Conservation (phyloP, 2,797 vertebrate species). For the Gymnoscopelus microlampas region DNA sequence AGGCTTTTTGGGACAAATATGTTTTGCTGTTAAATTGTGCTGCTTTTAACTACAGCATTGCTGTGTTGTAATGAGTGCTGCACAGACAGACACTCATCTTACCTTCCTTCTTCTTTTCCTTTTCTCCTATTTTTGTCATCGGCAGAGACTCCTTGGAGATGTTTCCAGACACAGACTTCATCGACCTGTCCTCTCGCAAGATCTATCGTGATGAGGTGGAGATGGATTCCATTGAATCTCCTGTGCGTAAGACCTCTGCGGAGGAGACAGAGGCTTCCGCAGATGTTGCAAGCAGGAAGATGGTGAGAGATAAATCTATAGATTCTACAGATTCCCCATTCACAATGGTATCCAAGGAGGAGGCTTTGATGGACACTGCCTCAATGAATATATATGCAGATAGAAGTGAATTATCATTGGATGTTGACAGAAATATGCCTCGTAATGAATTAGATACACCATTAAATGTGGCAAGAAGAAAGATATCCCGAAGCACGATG, state of each 20-base stretch:
- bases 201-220: slow-evolving; percentile 68
- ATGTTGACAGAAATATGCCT: slow-evolving; percentile 58
- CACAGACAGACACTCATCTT: background rate
- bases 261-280: slow-evolving; percentile 79
- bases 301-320: slow-evolving; percentile 52
- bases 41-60: slow-evolving; percentile 3
- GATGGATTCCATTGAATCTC: slow-evolving; percentile 65
- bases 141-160: slow-evolving; percentile 90
- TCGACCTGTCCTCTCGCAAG: slow-evolving; percentile 68
- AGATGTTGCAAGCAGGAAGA: slow-evolving; percentile 52
- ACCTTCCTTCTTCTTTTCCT: background rate
- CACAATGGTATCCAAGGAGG: slow-evolving; percentile 19
- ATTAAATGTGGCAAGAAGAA: slow-evolving; percentile 40
- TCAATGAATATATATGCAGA: slow-evolving; percentile 61
- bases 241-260: slow-evolving; percentile 81
- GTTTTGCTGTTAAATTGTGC: background rate
- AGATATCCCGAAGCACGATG: slow-evolving; percentile 65
- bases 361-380: slow-evolving; percentile 52
- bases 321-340: slow-evolving; percentile 34
- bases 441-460: slow-evolving; percentile 65
- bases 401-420: slow-evolving; percentile 58
- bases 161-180: slow-evolving; percentile 88
- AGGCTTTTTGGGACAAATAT: slow-evolving; percentile 2
- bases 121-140: slow-evolving; percentile 29
- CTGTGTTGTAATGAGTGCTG: background rate